A percentile compares a stretch with the other conserved stretches of the same genome.
Evolutionary conservation across 1,140 invertebrate species (phyloP).

Genomic region (Helicoverpa zea): DNA sequence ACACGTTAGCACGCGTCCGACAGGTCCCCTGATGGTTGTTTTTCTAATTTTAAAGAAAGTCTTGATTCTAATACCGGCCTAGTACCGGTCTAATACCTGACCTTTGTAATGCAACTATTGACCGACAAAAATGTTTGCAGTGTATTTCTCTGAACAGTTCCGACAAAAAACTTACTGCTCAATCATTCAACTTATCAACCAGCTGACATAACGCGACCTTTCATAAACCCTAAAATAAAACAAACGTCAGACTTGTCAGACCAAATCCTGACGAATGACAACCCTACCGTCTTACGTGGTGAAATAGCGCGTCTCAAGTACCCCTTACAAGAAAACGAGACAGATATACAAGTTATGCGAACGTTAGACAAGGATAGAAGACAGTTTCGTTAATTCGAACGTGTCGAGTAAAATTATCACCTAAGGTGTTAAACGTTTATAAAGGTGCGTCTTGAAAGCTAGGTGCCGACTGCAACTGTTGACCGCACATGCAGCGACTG

Average conservation of each 20-base stretch:
- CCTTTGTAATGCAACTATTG: too few species aligned
- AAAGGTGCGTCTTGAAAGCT: neutral
- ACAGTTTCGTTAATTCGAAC: slow-evolving; percentile 34
- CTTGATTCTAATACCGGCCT: too few species aligned
- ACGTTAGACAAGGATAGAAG: slow-evolving; percentile 1
- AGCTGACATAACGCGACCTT: neutral
- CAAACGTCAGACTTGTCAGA: neutral
- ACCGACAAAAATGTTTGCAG: too few species aligned
- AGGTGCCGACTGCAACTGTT: too few species aligned
- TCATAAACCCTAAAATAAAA: neutral
- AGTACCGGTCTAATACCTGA: too few species aligned
- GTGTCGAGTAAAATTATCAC: slow-evolving; percentile 35
- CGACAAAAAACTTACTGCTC: too few species aligned
- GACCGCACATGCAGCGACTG: too few species aligned
- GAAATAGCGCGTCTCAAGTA: slow-evolving; percentile 29
- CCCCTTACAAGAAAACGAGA: slow-evolving; percentile 14
- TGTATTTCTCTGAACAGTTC: too few species aligned
- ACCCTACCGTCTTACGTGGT: slow-evolving; percentile 29
- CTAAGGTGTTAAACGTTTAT: slow-evolving; percentile 10
- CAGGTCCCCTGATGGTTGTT: too few species aligned
- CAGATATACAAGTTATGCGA: neutral
- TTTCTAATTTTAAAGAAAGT: too few species aligned
- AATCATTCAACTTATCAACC: neutral
- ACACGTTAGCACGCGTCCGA: too few species aligned
- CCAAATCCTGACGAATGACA: slow-evolving; percentile 20